phyloP scores from a whole-genome alignment of 2,113 vertebrate species.

The Peromyscus californicus region DNA sequence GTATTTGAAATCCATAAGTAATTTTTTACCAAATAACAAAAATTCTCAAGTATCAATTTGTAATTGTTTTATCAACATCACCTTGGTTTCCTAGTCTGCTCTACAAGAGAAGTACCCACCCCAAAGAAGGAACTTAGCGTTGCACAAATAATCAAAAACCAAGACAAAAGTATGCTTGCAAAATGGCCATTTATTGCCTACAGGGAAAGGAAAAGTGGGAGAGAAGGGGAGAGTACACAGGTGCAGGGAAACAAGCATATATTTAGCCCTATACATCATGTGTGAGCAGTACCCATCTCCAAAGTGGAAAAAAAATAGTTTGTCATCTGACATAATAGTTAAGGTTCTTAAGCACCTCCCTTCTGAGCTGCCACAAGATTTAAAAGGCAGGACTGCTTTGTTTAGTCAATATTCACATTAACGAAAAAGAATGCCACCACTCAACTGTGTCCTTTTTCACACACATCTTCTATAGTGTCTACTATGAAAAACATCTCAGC shows the following conservation, averaged over 20 bases:
- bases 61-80: slow-evolving; percentile 42
- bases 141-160: slow-evolving; percentile 68
- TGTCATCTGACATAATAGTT: slow-evolving; percentile 79
- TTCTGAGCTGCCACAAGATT: slow-evolving; percentile 81
- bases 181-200: slow-evolving; percentile 86
- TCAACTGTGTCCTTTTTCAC: slow-evolving; percentile 80
- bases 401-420: slow-evolving; percentile 84
- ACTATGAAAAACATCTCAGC: slow-evolving; percentile 82
- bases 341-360: slow-evolving; percentile 80
- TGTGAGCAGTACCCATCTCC: slow-evolving; percentile 81
- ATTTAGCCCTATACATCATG: slow-evolving; percentile 81
- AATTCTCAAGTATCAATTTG: background rate
- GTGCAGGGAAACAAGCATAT: slow-evolving; percentile 81
- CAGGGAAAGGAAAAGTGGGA: slow-evolving; percentile 70
- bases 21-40: background rate
- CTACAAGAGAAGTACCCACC: slow-evolving; percentile 5
- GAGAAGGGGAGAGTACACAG: slow-evolving; percentile 70
- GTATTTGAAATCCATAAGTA: background rate
- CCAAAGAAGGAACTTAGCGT: slow-evolving; percentile 20
- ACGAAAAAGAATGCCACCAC: slow-evolving; percentile 80
- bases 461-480: slow-evolving; percentile 81
- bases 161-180: slow-evolving; percentile 79
- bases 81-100: slow-evolving; percentile 15
- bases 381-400: slow-evolving; percentile 83
- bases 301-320: slow-evolving; percentile 83